Percentiles rank a stretch among this genome's conserved stretches.
Conservation (phyloP, 2,888 invertebrate genomes). For the Osedax fenrisi region DNA sequence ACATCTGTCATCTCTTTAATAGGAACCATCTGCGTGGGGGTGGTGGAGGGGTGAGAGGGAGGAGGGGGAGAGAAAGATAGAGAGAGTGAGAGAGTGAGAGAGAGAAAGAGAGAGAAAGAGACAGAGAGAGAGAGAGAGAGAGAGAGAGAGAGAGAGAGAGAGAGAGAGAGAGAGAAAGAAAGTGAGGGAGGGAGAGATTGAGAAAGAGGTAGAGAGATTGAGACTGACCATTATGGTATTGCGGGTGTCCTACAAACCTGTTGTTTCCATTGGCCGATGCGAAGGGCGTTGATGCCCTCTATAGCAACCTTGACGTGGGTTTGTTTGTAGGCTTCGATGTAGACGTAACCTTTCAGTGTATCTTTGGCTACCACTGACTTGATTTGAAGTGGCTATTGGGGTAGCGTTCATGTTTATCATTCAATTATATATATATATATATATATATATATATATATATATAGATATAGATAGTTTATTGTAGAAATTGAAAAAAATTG, state of each 20-base stretch:
- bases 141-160: neutral
- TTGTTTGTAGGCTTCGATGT: slow-evolving; percentile 93
- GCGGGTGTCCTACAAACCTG: slow-evolving; percentile 55
- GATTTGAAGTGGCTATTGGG: slow-evolving; percentile 60
- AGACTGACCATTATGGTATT: too few species aligned
- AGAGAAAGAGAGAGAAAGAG: neutral
- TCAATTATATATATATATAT: too few species aligned
- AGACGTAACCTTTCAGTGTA: slow-evolving; percentile 90
- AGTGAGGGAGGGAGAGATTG: neutral
- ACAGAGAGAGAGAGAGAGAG: neutral
- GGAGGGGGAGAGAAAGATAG: neutral
- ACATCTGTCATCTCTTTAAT: slow-evolving; percentile 99
- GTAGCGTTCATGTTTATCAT: too few species aligned
- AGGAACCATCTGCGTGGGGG: slow-evolving; percentile 73
- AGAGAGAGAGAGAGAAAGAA: neutral
- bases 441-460: too few species aligned
- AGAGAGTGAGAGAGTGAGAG: neutral
- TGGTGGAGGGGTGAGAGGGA: neutral
- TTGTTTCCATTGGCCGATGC: slow-evolving; percentile 84
- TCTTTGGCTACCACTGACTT: slow-evolving; percentile 94
- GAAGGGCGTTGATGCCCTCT: slow-evolving; percentile 77
- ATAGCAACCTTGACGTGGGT: slow-evolving; percentile 85
- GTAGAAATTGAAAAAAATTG: too few species aligned
- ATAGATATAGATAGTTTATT: too few species aligned
- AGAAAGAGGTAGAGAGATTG: neutral